Base-by-base conservation (phyloP, 1,140 invertebrate genomes). In the Pectinophora gossypiella region DNA sequence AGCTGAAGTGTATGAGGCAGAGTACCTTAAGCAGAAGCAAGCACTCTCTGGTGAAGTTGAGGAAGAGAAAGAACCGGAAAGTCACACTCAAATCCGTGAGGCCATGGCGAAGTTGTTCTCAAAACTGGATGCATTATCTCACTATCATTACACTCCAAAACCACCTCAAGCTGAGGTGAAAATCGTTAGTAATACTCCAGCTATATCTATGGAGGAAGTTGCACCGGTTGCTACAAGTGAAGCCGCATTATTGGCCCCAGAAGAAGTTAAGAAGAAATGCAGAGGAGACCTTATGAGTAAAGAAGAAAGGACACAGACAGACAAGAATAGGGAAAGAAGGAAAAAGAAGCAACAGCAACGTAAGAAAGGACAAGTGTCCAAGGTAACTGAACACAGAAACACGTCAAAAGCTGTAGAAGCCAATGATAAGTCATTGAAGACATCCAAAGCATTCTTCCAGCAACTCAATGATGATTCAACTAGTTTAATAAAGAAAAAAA, bases 191-290 rank as follows among this genome's bases (percentile, higher is more conserved):
- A 99, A 99, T 84, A 86, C 97, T 56, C 96, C 97, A 13, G 95
- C 97, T 2, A 94, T 99, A 46, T 91, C 88, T 20, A 96, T 99
- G 91, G 98, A 99, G 89, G 98, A 99, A 89, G 96, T 98, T n/a
- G 96, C 95, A 2, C 98, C 97, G 21, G 89, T 95, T 1, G 92
- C 93, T 18, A 91, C 94, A 0, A 96, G 93, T 72, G 95, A 98
- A 89, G 95, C 94, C 10, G 90, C 92, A 0, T 82, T 98, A 15
- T 85, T 99, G 36, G 98, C 98, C 16, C 98, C 98, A 2, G 96
- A 99, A 88, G 98, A 99, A 92, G 89, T 99, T 12, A 92, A 94
- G 88, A 92, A 82, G 19, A 96, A 95, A 88, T 77, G 85, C n/a
- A 95, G 93, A 71, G 94, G 94, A 42, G 93, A 95, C 45, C 50